Evolutionary conservation across 2,113 vertebrate species (phyloP), one percentile per base, ranked within the genome.

Genomic region (Atrichornis clamosus): DNA sequence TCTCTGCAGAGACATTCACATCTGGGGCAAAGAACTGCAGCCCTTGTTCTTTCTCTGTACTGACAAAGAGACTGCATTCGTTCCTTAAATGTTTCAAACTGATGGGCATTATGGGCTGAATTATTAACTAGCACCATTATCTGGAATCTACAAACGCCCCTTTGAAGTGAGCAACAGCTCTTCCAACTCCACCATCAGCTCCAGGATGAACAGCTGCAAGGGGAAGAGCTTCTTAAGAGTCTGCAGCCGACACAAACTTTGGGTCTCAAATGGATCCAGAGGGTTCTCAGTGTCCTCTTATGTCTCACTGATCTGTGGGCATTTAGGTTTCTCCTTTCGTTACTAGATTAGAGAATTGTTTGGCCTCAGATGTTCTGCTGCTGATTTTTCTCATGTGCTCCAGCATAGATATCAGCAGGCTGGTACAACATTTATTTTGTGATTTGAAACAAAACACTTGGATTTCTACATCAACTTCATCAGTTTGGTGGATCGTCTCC

Each of bases 81-180:
- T 81, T 32, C 59, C 53, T 62, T 69, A 47, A 72, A 73, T 44
- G 26, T 41, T 88, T 67, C 60, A 84, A 75, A 93, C 39, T 27
- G 60, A 77, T 58, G 64, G 12, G 73, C 0, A 0, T 63, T 80
- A 30, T 7, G 76, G 92, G 76, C 67, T 88, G 86, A 80, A 73
- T 88, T 92, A 90, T 90, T 86, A 92, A 86, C 63, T 47, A 69
- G n/a, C 72, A 74, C 44, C 56, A 82, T 72, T 79, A 91, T 55
- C 68, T 84, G 77, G 46, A 70, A 92, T 62, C 81, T 87, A 63
- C 47, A 74, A 86, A 62, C 68, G 64, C n/a, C 33, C 26, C 87
- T 94, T 86, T 91, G 84, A 91, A 87, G 87, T 65, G 64, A 94
- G 55, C 41, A 93, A 44, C 65, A 64, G 81, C 68, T 87, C 87